Percentiles rank a stretch among this genome's conserved stretches.
Evolutionary conservation across 1,140 invertebrate genomes (phyloP).

Genomic region (Paraescarpia echinospica): DNA sequence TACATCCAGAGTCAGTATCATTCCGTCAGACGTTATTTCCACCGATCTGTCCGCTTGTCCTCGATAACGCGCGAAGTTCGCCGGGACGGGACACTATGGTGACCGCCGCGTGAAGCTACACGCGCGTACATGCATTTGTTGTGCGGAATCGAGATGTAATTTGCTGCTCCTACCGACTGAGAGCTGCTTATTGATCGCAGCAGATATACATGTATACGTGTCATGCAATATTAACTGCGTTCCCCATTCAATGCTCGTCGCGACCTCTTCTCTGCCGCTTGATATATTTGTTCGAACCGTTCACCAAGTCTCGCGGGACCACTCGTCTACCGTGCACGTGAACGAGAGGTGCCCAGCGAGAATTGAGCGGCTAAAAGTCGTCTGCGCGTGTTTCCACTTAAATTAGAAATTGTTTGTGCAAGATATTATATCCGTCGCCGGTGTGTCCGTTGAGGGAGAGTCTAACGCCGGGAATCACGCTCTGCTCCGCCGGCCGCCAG

Average conservation of each 20-base stretch:
- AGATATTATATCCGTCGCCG: not conserved
- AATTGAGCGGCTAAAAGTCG: conserved; percentile 4
- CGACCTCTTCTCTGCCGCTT: not conserved
- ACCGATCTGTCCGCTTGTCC: too few species aligned
- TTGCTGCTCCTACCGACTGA: not conserved
- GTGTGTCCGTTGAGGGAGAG: not conserved
- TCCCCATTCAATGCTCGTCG: not conserved
- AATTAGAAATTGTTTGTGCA: conserved; percentile 6
- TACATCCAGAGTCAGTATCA: too few species aligned
- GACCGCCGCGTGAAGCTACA: not conserved
- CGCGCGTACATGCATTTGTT: not conserved
- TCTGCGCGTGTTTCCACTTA: not conserved
- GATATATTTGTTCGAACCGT: not conserved
- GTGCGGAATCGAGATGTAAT: not conserved
- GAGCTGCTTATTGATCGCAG: not conserved
- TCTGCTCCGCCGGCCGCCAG: not conserved
- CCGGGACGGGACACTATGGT: not conserved
- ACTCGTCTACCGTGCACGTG: not conserved
- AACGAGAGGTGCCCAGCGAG: not conserved
- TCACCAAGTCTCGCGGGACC: not conserved
- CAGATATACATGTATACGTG: conserved; percentile 1
- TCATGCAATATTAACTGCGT: conserved; percentile 1
- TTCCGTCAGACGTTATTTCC: too few species aligned
- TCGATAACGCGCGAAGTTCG: too few species aligned
- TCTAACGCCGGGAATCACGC: not conserved